phyloP scores from a whole-genome alignment of 2,113 vertebrate genomes.

The Aviceda subcristata region DNA sequence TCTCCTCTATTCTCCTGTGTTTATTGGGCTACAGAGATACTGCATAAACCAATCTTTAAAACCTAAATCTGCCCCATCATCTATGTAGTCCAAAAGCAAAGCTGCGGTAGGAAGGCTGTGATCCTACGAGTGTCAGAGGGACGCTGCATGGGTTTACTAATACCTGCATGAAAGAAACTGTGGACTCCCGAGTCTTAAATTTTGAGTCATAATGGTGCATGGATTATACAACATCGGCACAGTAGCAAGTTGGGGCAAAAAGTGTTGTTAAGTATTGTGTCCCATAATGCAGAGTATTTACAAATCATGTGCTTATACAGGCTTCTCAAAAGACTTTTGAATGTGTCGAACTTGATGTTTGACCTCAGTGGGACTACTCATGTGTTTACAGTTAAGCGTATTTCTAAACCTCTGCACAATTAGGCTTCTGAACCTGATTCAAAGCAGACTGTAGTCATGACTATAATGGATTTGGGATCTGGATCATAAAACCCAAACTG shows the following conservation, averaged over 20 bases:
- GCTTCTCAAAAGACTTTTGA: not conserved
- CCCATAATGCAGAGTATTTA: not conserved
- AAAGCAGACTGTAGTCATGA: not conserved
- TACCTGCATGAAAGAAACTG: not conserved
- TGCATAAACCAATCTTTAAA: not conserved
- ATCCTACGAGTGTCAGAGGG: not conserved
- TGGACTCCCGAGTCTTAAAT: not conserved
- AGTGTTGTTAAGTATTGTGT: not conserved
- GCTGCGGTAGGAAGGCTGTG: not conserved
- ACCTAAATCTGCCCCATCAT: not conserved
- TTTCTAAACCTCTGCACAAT: not conserved
- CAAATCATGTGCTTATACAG: not conserved
- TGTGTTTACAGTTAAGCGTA: rapidly evolving
- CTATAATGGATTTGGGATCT: not conserved
- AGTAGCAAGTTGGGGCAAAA: not conserved
- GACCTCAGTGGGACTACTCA: not conserved
- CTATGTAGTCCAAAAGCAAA: not conserved
- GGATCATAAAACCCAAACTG: not conserved
- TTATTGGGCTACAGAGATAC: not conserved
- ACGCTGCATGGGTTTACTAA: rapidly evolving
- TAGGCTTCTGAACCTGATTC: not conserved
- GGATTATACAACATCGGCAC: not conserved
- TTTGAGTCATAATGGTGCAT: not conserved
- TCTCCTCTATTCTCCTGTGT: not conserved
- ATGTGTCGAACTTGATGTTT: not conserved